phyloP scores from a whole-genome alignment of 1,140 invertebrate genomes.

The Atta texana region DNA sequence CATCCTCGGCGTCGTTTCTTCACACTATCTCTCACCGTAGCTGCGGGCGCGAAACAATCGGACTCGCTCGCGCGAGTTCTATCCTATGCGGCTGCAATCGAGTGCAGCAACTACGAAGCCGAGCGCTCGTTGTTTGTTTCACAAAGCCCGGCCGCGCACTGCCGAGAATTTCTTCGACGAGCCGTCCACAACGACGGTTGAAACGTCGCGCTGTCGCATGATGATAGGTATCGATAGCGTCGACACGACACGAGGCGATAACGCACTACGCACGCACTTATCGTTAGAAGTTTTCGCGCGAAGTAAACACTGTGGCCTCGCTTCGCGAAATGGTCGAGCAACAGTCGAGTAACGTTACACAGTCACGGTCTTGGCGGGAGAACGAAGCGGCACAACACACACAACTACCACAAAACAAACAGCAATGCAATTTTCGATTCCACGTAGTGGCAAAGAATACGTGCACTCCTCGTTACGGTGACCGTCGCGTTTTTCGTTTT shows the following conservation, averaged over 20 bases:
- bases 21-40: constrained; percentile 20
- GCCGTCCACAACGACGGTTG: neutral
- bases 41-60: constrained; percentile 46
- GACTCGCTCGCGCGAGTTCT: neutral
- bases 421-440: neutral
- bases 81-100: neutral
- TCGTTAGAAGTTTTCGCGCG: neutral
- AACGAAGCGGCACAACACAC: neutral
- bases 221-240: constrained; percentile 20
- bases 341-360: constrained; percentile 20
- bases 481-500: neutral
- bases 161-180: neutral
- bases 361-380: constrained; percentile 4
- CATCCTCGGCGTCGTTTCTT: neutral
- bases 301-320: constrained; percentile 22
- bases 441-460: neutral
- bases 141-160: neutral
- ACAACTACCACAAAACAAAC: too few species aligned
- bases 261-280: constrained; percentile 35
- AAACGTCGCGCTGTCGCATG: constrained; percentile 23
- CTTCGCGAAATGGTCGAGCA: constrained; percentile 21
- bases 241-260: constrained; percentile 1
- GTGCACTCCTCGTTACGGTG: neutral
- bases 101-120: neutral
- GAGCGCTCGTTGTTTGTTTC: constrained; percentile 36